Evolutionary conservation across 2,888 invertebrate species (phyloP).

Genomic region (Phyllotreta striolata): DNA sequence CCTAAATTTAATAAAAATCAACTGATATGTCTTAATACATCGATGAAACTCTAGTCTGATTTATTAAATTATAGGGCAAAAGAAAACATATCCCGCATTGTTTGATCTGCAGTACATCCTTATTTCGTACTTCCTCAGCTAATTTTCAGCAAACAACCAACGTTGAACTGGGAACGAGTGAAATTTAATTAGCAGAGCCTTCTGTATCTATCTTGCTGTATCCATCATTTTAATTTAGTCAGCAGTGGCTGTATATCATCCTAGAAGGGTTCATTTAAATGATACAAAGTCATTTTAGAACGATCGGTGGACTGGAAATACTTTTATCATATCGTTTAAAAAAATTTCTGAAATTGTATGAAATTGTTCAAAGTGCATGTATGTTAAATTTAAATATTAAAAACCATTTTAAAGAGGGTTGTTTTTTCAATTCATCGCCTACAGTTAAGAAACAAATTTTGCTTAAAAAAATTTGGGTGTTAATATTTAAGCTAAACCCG

Average conservation of each 20-base stretch:
- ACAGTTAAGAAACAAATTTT: too few relatives aligned
- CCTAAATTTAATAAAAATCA: too few relatives aligned
- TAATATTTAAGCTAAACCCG: too few relatives aligned
- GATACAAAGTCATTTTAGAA: not conserved
- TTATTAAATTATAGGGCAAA: conserved; percentile 15
- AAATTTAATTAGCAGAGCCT: conserved; percentile 13
- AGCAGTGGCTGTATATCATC: conserved; percentile 3
- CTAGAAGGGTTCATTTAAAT: not conserved
- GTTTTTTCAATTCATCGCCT: too few relatives aligned
- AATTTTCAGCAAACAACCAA: conserved; percentile 16
- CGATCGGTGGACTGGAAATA: too few relatives aligned
- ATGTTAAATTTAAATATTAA: too few relatives aligned
- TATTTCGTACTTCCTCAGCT: conserved; percentile 14
- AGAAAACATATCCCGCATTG: conserved; percentile 6
- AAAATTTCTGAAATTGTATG: too few relatives aligned
- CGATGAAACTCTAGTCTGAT: conserved; percentile 8
- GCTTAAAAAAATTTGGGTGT: too few relatives aligned
- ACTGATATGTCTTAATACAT: not conserved
- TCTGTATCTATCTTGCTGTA: conserved; percentile 6
- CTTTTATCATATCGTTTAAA: too few relatives aligned
- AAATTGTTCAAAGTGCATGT: too few relatives aligned
- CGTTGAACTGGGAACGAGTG: not conserved
- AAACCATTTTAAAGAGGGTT: too few relatives aligned
- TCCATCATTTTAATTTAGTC: conserved; percentile 5
- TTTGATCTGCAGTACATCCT: conserved; percentile 8